phyloP scores from a whole-genome alignment of 2,888 invertebrate species.

The Theretra japonica region DNA sequence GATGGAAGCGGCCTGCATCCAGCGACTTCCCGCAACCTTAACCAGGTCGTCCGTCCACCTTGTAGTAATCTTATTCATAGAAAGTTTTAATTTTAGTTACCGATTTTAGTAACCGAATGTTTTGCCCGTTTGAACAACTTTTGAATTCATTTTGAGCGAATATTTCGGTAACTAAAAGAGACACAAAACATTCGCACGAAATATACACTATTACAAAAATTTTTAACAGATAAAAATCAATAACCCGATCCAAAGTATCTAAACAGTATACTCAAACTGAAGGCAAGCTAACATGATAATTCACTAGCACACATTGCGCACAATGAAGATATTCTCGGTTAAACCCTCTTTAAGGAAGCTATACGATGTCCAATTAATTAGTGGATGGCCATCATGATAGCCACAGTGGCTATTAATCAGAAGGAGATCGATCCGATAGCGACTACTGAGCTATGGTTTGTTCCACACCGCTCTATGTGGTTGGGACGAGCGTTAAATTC shows the following conservation, averaged over 20 bases:
- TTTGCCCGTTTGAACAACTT: too few relatives aligned
- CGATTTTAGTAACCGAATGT: too few relatives aligned
- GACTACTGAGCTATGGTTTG: slow-evolving; percentile 40
- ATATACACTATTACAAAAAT: too few relatives aligned
- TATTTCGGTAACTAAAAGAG: too few relatives aligned
- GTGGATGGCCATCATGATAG: slow-evolving; percentile 67
- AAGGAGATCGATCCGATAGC: slow-evolving; percentile 66
- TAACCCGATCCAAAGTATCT: neutral
- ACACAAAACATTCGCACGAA: too few relatives aligned
- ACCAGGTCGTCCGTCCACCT: too few relatives aligned
- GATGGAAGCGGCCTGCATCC: too few relatives aligned
- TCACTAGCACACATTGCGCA: slow-evolving; percentile 17
- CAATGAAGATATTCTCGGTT: slow-evolving; percentile 30
- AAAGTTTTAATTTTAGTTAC: too few relatives aligned
- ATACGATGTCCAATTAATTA: slow-evolving; percentile 68
- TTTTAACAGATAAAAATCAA: neutral
- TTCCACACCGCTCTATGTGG: slow-evolving; percentile 36
- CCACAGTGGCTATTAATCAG: slow-evolving; percentile 70
- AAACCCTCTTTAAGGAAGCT: slow-evolving; percentile 32
- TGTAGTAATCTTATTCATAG: too few relatives aligned
- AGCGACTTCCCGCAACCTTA: too few relatives aligned
- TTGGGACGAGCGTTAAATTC: neutral
- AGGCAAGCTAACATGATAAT: neutral
- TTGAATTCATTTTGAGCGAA: too few relatives aligned
- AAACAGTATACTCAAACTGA: neutral